Evolutionary conservation across 2,888 invertebrate genomes (phyloP).

Genomic region (Chesias legatella): DNA sequence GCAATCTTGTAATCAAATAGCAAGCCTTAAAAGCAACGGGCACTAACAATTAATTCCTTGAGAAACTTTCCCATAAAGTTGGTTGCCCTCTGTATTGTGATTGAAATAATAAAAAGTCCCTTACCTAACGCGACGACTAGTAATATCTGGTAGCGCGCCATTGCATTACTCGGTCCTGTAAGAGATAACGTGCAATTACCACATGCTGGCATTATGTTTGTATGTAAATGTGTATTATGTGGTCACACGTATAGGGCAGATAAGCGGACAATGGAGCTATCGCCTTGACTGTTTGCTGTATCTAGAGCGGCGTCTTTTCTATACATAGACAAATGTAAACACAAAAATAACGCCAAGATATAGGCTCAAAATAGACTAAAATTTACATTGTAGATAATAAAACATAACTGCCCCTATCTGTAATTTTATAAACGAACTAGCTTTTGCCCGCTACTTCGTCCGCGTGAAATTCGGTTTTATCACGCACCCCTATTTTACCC

Average conservation of each 20-base stretch:
- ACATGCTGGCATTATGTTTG: constrained; percentile 4
- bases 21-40: too few species aligned
- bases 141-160: constrained; percentile 57
- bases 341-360: constrained; percentile 7
- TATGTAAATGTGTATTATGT: constrained; percentile 15
- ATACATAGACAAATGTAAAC: constrained; percentile 18
- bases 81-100: constrained; percentile 15
- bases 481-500: too few species aligned
- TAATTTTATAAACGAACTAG: too few species aligned
- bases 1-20: too few species aligned
- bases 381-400: too few species aligned
- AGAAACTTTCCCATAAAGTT: constrained; percentile 27
- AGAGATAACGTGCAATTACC: constrained; percentile 33
- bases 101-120: constrained; percentile 27
- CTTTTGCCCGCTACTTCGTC: too few species aligned
- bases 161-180: constrained; percentile 48
- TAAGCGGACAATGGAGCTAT: constrained; percentile 32
- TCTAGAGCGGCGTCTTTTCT: constrained; percentile 3
- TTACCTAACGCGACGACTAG: constrained; percentile 57
- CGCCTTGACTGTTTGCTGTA: constrained; percentile 1
- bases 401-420: too few species aligned
- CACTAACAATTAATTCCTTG: constrained; percentile 6
- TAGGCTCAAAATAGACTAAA: constrained; percentile 4
- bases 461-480: too few species aligned
- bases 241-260: constrained; percentile 27